Evolutionary conservation across 30 jellyfish, hydroid and myxozoan species (phyloP), one percentile per base, ranked within the genome.

Genomic region (Aurelia sp.): DNA sequence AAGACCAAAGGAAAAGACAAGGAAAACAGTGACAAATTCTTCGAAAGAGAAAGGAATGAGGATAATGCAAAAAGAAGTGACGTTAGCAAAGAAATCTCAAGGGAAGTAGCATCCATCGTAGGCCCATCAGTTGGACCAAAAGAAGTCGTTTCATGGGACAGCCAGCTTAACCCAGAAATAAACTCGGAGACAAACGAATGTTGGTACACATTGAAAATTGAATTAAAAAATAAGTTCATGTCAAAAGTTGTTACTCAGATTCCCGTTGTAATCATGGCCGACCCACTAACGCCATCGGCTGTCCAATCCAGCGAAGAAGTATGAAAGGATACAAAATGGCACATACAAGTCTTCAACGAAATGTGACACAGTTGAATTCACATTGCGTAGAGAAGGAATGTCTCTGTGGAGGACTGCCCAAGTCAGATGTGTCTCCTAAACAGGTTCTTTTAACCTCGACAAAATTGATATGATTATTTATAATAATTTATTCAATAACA

Each of bases 91-190:
- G 75, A 15, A 70, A 38, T 3, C 5, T 41, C 79, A 22, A 58
- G 15, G 16, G 72, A 57, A 8, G 64, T 74, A n/a, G 85, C 92
- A n/a, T 82, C 92, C n/a, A 63, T 82, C 17, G 60, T 62, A 27
- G 92, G 92, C 33, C 92, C 92, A 21, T 65, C 92, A 1, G 92
- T 82, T 22, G 92, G 78, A 24, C 92, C 92, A 20, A 82, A 82
- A 40, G 92, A 82, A 65, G 13, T 82, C 40, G 73, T 82, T 35
- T 31, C 55, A 13, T 82, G 92, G 92, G 68, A 82, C 62, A 66
- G 86, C 21, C 86, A 53, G 4, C 18, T 82, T 33, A 22, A 71
- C 11, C 92, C 92, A 16, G 5, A 17, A n/a, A 22, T 31, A 38
- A 40, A 31, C 30, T 65, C 41, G 8, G 61, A 22, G 66, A 40